phyloP scores from a whole-genome alignment of 23 tunicate species.

The Ciona savignyi region DNA sequence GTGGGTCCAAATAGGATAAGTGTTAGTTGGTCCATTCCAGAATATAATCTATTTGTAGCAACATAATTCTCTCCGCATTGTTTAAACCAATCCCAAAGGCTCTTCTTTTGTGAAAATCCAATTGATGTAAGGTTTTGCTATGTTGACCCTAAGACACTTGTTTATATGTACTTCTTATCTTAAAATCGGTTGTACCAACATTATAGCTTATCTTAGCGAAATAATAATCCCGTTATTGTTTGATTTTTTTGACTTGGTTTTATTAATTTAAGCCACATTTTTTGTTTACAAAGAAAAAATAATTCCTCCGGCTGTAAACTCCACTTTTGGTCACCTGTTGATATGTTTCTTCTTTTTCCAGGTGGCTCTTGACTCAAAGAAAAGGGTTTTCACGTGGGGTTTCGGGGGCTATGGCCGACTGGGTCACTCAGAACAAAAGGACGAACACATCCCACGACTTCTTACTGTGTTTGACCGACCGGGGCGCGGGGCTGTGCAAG shows the following conservation, averaged over 20 bases:
- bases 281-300: too few species aligned
- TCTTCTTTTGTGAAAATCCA: too few species aligned
- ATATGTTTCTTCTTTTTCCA: conserved; percentile 3
- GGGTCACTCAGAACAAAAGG: conserved; percentile 93
- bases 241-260: too few species aligned
- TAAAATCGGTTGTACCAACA: conserved; percentile 2
- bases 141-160: too few species aligned
- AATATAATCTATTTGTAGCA: too few species aligned
- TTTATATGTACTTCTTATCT: neutral
- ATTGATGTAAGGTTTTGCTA: too few species aligned
- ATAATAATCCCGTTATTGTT: too few species aligned
- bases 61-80: too few species aligned
- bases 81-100: too few species aligned
- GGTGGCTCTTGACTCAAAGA: conserved; percentile 86
- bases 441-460: conserved; percentile 83
- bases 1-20: neutral
- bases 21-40: too few species aligned
- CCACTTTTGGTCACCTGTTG: neutral
- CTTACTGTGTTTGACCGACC: conserved; percentile 57
- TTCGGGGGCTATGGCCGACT: conserved; percentile 93
- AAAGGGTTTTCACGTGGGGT: conserved; percentile 92
- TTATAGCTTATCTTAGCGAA: neutral
- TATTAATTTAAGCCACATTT: too few species aligned
- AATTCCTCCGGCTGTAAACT: too few species aligned
- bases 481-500: conserved; percentile 69